Conservation (phyloP, 2,888 invertebrate species). For the Caenorhabditis panamensis region DNA sequence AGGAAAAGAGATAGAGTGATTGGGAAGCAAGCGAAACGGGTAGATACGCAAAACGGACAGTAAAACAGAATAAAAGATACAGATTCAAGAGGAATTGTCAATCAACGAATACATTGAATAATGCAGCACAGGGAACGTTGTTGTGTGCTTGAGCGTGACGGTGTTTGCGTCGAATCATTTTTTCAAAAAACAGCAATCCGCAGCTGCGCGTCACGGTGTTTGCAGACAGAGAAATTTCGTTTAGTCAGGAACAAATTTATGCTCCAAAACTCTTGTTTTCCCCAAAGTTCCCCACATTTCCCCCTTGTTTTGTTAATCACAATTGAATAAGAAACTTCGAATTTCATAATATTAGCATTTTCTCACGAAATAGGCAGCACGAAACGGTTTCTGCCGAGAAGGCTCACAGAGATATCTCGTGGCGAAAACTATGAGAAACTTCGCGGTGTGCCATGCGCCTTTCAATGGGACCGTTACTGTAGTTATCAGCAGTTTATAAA, state of each 20-base stretch:
- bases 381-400: no score
- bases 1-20: background rate
- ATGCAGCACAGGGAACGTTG: slow-evolving; percentile 13
- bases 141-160: slow-evolving; percentile 16
- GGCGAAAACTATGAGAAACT: no score
- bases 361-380: no score
- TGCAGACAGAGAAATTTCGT: slow-evolving; percentile 23
- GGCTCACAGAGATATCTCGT: no score
- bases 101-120: no score
- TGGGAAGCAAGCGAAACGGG: background rate
- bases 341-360: background rate
- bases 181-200: slow-evolving; percentile 34
- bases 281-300: background rate
- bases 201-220: slow-evolving; percentile 45
- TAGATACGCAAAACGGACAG: background rate
- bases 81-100: no score
- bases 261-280: background rate
- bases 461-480: no score
- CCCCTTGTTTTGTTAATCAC: background rate
- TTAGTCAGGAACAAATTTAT: slow-evolving; percentile 24
- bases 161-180: slow-evolving; percentile 23
- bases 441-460: no score
- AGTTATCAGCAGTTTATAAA: no score
- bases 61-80: no score
- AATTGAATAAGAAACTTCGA: background rate